phyloP scores from a whole-genome alignment of 2,797 vertebrate species.

The Epinephelus coioides region DNA sequence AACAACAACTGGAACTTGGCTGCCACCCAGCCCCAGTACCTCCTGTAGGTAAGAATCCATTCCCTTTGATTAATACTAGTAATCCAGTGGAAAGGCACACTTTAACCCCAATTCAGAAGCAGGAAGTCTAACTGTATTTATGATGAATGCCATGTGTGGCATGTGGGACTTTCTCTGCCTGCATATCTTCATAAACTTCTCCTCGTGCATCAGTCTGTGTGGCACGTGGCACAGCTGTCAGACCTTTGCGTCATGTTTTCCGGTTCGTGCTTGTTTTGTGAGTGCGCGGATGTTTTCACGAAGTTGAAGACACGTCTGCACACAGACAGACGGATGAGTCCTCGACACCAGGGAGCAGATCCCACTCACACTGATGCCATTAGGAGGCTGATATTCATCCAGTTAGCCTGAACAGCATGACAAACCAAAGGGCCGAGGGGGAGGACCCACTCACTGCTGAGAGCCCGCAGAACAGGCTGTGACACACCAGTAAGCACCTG shows the following conservation, averaged over 20 bases:
- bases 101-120: conserved; percentile 57
- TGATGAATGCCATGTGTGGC: conserved; percentile 20
- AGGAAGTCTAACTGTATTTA: conserved; percentile 31
- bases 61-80: conserved; percentile 66
- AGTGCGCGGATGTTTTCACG: conserved; percentile 29
- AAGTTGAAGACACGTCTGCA: conserved; percentile 43
- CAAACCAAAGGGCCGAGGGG: conserved; percentile 53
- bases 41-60: conserved; percentile 61
- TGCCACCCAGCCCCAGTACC: conserved; percentile 36
- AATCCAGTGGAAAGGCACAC: conserved; percentile 46
- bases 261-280: conserved; percentile 28
- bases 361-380: conserved; percentile 63
- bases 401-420: conserved; percentile 61
- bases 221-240: conserved; percentile 42
- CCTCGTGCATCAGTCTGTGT: conserved; percentile 15
- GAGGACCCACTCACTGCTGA: conserved; percentile 38
- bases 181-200: conserved; percentile 22
- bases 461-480: conserved; percentile 30
- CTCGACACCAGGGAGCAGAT: conserved; percentile 31
- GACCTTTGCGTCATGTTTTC: conserved; percentile 31
- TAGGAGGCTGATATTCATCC: conserved; percentile 69
- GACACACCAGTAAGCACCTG: conserved; percentile 60
- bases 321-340: conserved; percentile 55
- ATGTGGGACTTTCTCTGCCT: conserved; percentile 10
- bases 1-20: conserved; percentile 57